phyloP scores from a whole-genome alignment of 2,888 invertebrate genomes.

The Conus canariensis region DNA sequence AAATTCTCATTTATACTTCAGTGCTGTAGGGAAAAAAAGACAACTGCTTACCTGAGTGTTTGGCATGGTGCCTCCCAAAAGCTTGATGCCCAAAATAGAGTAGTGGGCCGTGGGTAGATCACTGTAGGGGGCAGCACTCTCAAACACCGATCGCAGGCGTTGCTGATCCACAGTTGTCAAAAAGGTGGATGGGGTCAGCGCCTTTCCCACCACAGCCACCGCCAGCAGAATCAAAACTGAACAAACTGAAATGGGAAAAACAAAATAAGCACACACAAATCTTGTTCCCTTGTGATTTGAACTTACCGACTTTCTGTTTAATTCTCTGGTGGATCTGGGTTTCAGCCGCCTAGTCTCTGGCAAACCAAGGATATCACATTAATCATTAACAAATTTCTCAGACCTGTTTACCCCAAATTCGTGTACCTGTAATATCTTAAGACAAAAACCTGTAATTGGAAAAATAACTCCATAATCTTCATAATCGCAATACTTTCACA shows the following conservation, averaged over 20 bases:
- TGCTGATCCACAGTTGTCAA: constrained; percentile 76
- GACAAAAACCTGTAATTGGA: no score
- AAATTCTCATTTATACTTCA: no score
- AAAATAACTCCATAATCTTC: no score
- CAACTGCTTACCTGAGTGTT: constrained; percentile 72
- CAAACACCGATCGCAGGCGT: constrained; percentile 76
- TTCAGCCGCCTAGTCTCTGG: no score
- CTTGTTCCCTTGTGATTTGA: background rate
- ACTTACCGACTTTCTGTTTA: background rate
- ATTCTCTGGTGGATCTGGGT: no score
- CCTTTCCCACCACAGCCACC: constrained; percentile 73
- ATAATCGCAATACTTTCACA: no score
- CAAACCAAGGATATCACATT: no score
- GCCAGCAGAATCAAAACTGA: constrained; percentile 69
- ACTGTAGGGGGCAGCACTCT: constrained; percentile 71
- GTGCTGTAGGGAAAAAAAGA: background rate
- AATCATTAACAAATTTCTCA: no score
- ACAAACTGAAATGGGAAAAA: constrained; percentile 38
- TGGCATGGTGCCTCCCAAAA: constrained; percentile 84
- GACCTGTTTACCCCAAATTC: no score
- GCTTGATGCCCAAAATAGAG: constrained; percentile 86
- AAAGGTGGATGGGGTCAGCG: constrained; percentile 75
- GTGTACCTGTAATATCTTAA: no score
- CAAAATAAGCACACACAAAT: background rate
- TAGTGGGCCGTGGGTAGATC: constrained; percentile 84